Conservation (phyloP, 2,797 vertebrate genomes). For the Carcharodon carcharias region DNA sequence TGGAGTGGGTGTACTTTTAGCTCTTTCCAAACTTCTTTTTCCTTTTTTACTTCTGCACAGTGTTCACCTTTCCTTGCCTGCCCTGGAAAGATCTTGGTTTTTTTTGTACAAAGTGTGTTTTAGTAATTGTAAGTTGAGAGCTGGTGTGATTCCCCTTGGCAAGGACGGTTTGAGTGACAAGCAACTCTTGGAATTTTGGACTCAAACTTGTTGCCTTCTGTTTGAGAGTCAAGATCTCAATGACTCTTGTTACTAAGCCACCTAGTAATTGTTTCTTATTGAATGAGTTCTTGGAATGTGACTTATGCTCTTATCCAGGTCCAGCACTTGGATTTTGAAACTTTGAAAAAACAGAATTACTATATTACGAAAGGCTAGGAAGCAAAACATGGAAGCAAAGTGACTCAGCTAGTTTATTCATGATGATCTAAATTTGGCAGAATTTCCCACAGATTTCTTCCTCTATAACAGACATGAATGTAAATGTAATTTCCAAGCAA, state of each 20-base stretch:
- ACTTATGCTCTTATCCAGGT: neutral
- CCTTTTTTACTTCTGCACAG: neutral
- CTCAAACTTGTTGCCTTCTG: neutral
- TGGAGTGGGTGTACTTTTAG: neutral
- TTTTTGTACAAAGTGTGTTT: neutral
- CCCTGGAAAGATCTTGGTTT: neutral
- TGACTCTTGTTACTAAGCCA: neutral
- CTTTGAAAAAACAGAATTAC: neutral
- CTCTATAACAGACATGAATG: neutral
- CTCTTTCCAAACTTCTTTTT: neutral
- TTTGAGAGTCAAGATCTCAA: constrained; percentile 1
- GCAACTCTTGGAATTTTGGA: neutral
- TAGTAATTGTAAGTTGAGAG: neutral
- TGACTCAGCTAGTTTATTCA: neutral
- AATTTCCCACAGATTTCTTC: neutral
- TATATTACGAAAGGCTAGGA: neutral
- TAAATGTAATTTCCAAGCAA: neutral
- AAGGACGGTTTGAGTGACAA: constrained; percentile 2
- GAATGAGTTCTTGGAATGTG: neutral
- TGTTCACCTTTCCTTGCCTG: neutral
- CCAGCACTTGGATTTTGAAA: neutral
- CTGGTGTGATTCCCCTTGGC: neutral
- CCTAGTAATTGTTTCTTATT: neutral
- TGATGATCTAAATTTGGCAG: neutral
- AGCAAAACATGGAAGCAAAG: neutral